Evolutionary conservation across 2,113 vertebrate genomes (phyloP).

Genomic region (Haemorhous mexicanus): DNA sequence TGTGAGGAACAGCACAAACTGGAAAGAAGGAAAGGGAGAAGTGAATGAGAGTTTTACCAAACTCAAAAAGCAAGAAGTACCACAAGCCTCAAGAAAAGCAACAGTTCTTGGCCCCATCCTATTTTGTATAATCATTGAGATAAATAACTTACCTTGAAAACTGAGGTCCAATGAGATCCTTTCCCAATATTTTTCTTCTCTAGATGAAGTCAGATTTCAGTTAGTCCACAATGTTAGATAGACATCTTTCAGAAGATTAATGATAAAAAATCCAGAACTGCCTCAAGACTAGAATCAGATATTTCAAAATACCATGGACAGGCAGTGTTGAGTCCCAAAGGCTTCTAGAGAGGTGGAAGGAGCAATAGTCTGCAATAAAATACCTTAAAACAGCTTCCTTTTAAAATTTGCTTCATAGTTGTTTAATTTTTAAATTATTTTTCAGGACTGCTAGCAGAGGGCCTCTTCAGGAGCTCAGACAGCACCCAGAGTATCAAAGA

Average conservation of each 20-base stretch:
- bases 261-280: background rate
- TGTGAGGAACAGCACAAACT: background rate
- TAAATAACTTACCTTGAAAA: background rate
- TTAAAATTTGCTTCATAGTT: background rate
- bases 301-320: background rate
- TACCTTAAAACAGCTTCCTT: background rate
- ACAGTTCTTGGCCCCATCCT: background rate
- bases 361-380: background rate
- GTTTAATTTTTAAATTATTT: background rate
- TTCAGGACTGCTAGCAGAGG: constrained; percentile 81
- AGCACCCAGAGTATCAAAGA: constrained; percentile 78
- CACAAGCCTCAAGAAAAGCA: background rate
- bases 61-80: background rate
- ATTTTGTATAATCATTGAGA: background rate
- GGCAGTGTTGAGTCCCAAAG: background rate
- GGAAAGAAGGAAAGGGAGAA: background rate
- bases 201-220: background rate
- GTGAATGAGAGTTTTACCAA: background rate
- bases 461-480: constrained; percentile 85
- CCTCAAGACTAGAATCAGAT: background rate
- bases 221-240: background rate
- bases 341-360: background rate
- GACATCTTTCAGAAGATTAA: background rate
- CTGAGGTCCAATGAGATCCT: background rate
- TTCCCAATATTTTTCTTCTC: background rate